phyloP scores from a whole-genome alignment of 2,888 invertebrate genomes.

The Globia sparganii region DNA sequence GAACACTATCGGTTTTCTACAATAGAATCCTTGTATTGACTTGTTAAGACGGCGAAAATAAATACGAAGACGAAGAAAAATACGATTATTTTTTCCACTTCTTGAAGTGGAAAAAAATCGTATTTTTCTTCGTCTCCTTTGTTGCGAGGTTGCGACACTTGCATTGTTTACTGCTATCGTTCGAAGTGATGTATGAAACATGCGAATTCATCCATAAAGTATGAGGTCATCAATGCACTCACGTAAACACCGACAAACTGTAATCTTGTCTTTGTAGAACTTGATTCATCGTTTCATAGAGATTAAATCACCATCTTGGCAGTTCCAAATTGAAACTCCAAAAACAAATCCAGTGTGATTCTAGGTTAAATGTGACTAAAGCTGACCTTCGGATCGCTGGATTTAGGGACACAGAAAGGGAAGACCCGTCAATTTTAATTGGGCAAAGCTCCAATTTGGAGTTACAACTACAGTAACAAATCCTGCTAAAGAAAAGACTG shows the following conservation, averaged over 20 bases:
- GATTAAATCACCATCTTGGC: slow-evolving; percentile 3
- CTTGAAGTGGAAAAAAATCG: not conserved
- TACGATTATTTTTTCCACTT: too few species aligned
- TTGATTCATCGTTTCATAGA: slow-evolving; percentile 22
- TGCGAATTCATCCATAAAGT: slow-evolving; percentile 13
- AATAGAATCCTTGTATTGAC: not conserved
- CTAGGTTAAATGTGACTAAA: slow-evolving; percentile 10
- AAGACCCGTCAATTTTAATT: slow-evolving; percentile 26
- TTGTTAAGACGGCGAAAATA: too few species aligned
- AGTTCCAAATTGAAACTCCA: not conserved
- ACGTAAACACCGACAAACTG: not conserved
- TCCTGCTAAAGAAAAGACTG: slow-evolving; percentile 20
- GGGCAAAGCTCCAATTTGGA: slow-evolving; percentile 23
- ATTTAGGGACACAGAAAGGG: slow-evolving; percentile 16
- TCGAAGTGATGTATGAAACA: slow-evolving; percentile 24
- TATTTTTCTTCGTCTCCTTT: slow-evolving; percentile 27
- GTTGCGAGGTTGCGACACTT: slow-evolving; percentile 32
- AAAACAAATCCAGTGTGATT: slow-evolving; percentile 16
- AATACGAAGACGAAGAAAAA: too few species aligned
- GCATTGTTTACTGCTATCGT: slow-evolving; percentile 14
- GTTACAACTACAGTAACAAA: not conserved
- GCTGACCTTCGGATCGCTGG: not conserved
- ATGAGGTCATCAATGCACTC: slow-evolving; percentile 31
- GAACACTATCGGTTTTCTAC: slow-evolving; percentile 20
- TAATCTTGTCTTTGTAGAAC: slow-evolving; percentile 33